Evolutionary conservation across 2,113 vertebrate genomes (phyloP), one percentile per base, ranked within the genome.

Genomic region (Gobius niger): DNA sequence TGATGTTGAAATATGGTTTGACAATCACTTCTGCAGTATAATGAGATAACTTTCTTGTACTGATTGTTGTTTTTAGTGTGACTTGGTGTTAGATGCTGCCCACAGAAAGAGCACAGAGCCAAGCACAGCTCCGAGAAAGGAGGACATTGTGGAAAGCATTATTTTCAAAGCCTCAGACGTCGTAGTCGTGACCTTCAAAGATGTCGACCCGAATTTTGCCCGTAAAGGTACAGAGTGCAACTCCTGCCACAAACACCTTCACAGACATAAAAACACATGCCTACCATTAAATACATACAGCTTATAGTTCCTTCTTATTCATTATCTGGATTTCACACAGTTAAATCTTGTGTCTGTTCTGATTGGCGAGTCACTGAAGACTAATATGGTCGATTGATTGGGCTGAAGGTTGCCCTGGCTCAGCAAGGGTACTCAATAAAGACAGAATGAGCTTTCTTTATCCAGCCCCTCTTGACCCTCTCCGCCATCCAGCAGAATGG

Each of bases 141-240:
- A 99, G 91, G 97, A 99, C 86, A 97, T 99, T 71, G 94, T 98
- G 16, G 96, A 99, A 80, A 98, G 95, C 85, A 96, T 99, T 74
- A 94, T 98, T 77, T 99, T 99, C 91, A 99, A 98, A 91, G 94
- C 96, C 78, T 97, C 96, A 12, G 96, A 99, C 78, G 95, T 98
- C 50, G 96, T 99, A 44, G 94, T 97, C 88, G 96, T 97, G 83
- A 96, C 96, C 80, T 99, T 98, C 90, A 98, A 96, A 93, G 97
- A 99, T 78, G 96, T 96, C 89, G 97, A 99, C 88, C 93, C 95
- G 82, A 98, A 94, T 92, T 99, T 95, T 44, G 97, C 97, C 65
- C 94, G 93, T 85, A 97, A 96, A 98, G 97, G 97, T 99, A 92
- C 41, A 41, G 34, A 78, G 51, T 12, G 2, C 54, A 42, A 42